Evolutionary conservation across 2,797 vertebrate genomes (phyloP).

Genomic region (Sebastes trivittatus): DNA sequence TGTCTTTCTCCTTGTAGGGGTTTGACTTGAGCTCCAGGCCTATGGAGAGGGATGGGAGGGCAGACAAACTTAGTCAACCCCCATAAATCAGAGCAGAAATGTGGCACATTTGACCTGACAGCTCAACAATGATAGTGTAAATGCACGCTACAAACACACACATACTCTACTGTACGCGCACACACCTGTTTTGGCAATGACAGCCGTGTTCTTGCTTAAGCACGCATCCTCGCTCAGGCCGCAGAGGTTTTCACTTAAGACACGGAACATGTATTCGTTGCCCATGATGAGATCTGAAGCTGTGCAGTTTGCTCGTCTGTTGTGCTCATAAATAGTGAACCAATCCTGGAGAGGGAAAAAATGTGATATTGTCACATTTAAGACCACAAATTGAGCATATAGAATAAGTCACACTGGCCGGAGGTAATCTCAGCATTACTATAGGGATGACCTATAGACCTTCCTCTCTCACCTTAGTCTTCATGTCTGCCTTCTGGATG

Average conservation of each 20-base stretch:
- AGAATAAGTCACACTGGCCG: background rate
- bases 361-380: background rate
- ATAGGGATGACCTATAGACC: background rate
- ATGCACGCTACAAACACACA: background rate
- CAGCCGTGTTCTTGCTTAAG: slow-evolving; percentile 87
- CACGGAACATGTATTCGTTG: slow-evolving; percentile 90
- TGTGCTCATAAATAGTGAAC: slow-evolving; percentile 91
- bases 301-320: slow-evolving; percentile 85
- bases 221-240: slow-evolving; percentile 85
- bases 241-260: slow-evolving; percentile 90
- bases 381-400: background rate
- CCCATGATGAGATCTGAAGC: slow-evolving; percentile 91
- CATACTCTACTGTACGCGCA: background rate
- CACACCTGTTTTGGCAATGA: slow-evolving; percentile 86
- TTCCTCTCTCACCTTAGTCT: slow-evolving; percentile 85
- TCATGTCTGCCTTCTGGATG: slow-evolving; percentile 93
- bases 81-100: slow-evolving; percentile 12
- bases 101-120: background rate
- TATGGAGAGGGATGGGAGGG: slow-evolving; percentile 43
- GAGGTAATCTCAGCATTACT: background rate
- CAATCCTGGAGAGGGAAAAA: slow-evolving; percentile 84
- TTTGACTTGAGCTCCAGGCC: slow-evolving; percentile 74
- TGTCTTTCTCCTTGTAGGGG: slow-evolving; percentile 86
- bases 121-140: background rate
- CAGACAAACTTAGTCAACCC: background rate